These are phyloP conservation scores for Caretta caretta DNA, from an alignment of 2,113 vertebrate species.

Conservation along the genomic window DNA sequence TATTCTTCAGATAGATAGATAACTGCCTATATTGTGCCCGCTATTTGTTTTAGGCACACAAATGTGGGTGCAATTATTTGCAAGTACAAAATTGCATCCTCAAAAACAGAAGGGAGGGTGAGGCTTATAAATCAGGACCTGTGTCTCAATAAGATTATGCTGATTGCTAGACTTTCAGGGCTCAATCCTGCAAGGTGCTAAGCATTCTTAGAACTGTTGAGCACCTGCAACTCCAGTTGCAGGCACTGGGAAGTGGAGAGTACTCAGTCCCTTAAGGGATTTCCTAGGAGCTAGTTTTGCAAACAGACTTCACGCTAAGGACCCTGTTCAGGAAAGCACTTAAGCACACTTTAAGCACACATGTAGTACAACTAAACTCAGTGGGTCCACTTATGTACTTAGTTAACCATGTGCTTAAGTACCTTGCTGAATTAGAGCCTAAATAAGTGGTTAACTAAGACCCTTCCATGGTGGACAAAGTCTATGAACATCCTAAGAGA, in stretches of 20 bases:
- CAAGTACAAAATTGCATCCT: slow-evolving; percentile 25
- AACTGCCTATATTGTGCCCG: slow-evolving; percentile 55
- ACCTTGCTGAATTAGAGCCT: slow-evolving; percentile 6
- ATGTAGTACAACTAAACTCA: not conserved
- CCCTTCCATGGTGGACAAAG: not conserved
- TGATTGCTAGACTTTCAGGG: not conserved
- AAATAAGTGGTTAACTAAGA: not conserved
- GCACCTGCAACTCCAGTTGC: not conserved
- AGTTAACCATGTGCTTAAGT: slow-evolving; percentile 17
- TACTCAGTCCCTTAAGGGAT: not conserved
- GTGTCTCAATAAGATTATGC: not conserved
- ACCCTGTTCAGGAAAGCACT: not conserved
- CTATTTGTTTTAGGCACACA: slow-evolving; percentile 32
- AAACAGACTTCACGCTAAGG: not conserved
- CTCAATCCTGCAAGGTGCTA: not conserved
- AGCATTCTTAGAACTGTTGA: not conserved
- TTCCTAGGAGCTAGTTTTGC: not conserved
- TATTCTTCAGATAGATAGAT: slow-evolving; percentile 56
- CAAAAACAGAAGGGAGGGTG: slow-evolving; percentile 9
- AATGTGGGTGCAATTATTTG: slow-evolving; percentile 53
- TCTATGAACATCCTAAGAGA: not conserved
- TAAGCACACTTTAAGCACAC: not conserved
- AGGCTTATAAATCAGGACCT: slow-evolving; percentile 1
- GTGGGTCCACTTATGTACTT: not conserved
- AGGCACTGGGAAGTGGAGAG: not conserved